Percentiles rank a stretch among this genome's conserved stretches.
Conservation (phyloP, 1,140 invertebrate genomes). For the Hormaphis cornu region DNA sequence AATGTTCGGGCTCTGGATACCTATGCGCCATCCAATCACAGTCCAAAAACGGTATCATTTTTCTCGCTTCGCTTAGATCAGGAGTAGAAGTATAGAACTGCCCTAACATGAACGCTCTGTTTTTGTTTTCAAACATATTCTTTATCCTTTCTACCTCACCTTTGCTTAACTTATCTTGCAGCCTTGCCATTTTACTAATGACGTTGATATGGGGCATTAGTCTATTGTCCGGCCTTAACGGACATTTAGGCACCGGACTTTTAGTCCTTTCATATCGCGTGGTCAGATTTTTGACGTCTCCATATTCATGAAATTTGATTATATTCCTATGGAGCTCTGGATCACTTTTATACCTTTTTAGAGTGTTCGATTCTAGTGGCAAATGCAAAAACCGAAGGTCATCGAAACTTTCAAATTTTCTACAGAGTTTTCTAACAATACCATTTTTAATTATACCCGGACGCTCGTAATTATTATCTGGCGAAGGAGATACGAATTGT, state of each 20-base stretch:
- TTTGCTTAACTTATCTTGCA: slow-evolving; percentile 42
- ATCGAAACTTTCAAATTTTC: slow-evolving; percentile 61
- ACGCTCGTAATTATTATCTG: slow-evolving; percentile 37
- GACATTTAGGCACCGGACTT: slow-evolving; percentile 53
- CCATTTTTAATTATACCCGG: slow-evolving; percentile 59
- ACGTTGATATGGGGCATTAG: slow-evolving; percentile 80
- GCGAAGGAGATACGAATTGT: slow-evolving; percentile 34
- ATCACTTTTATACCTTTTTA: slow-evolving; percentile 62
- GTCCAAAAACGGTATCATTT: slow-evolving; percentile 64
- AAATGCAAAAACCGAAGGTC: slow-evolving; percentile 38
- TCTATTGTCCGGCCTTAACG: slow-evolving; percentile 56
- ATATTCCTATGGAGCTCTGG: slow-evolving; percentile 53
- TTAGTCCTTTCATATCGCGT: slow-evolving; percentile 44
- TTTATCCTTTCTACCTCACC: slow-evolving; percentile 60
- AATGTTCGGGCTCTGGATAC: slow-evolving; percentile 46
- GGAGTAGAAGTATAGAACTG: slow-evolving; percentile 74
- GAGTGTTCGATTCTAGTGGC: slow-evolving; percentile 6
- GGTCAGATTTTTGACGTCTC: slow-evolving; percentile 53
- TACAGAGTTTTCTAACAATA: slow-evolving; percentile 60
- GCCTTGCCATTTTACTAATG: slow-evolving; percentile 67
- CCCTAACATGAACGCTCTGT: slow-evolving; percentile 45
- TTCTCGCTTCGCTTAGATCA: slow-evolving; percentile 62
- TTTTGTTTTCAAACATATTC: slow-evolving; percentile 53
- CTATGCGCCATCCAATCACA: slow-evolving; percentile 67
- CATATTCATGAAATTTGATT: slow-evolving; percentile 47